These are phyloP conservation scores for Syngnathus rostellatus DNA, from an alignment of 2,797 vertebrate genomes.

Conservation along the genomic window DNA sequence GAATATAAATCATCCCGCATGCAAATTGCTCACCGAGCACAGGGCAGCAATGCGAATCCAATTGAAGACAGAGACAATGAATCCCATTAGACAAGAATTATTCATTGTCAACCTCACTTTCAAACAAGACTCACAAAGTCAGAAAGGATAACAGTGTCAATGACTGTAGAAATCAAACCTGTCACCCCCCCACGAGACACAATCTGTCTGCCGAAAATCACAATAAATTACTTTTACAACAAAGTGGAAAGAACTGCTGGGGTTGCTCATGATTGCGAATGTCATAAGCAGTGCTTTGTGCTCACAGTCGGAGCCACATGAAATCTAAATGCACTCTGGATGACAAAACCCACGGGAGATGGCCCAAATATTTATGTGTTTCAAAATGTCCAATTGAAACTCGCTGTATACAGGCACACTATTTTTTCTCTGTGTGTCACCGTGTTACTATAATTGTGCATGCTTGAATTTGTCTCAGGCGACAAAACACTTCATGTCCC, in stretches of 20 bases:
- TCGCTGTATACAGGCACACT: conserved; percentile 2
- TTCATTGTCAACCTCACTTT: not conserved
- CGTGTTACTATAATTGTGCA: not conserved
- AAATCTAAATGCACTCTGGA: conserved; percentile 39
- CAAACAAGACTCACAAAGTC: not conserved
- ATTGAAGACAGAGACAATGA: not conserved
- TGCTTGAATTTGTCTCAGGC: not conserved
- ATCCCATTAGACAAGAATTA: conserved; percentile 27
- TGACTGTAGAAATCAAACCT: not conserved
- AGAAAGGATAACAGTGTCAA: not conserved
- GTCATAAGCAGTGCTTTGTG: conserved; percentile 12
- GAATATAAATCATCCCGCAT: conserved; percentile 17
- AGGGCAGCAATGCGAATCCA: conserved; percentile 12
- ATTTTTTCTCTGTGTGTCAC: not conserved
- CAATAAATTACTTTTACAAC: conserved; percentile 24
- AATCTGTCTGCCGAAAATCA: conserved; percentile 2
- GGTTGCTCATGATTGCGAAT: conserved; percentile 12
- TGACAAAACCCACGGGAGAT: conserved; percentile 25
- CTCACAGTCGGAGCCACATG: conserved; percentile 29
- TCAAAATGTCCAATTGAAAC: not conserved
- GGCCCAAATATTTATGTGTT: conserved; percentile 24
- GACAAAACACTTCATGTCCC: conserved; percentile 16
- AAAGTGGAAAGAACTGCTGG: conserved; percentile 9
- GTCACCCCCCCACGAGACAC: not conserved
- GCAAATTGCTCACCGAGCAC: not conserved